Evolutionary conservation across 2,888 invertebrate species (phyloP), one percentile per base, ranked within the genome.

Genomic region (Scrobipalpa costella): DNA sequence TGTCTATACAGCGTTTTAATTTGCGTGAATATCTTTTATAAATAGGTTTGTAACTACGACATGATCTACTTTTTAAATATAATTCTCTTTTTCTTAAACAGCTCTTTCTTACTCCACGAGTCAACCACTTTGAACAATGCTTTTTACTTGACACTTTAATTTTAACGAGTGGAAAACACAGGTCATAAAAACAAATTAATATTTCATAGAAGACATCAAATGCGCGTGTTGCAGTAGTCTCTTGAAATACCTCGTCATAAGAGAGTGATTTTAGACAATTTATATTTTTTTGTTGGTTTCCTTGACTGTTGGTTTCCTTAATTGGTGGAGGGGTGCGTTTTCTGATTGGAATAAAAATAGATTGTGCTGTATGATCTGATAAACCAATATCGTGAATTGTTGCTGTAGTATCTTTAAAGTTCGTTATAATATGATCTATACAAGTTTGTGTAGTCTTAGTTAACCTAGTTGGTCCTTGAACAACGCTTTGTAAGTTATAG

Each of bases 341-440:
- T 15, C 15, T 15, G 2, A 47, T 15, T 5, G 15, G n/a, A 15
- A 47, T 47, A 1, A n/a, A 15, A 47, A 11, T 15, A 2, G 47
- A 15, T 47, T 47, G 47, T 6, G 15, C 47, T 6, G 47, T 47
- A 15, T 47, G 47, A 15, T 47, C 47, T 15, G 47, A 15, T 47
- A 47, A 47, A 47, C 47, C 47, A 15, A 47, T n/a, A 15, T 47
- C 47, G 15, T 47, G 47, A 47, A 47, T 47, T n/a, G n/a, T 47
- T 6, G 47, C 47, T 15, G 1, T 15, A 1, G 2, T 15, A 15
- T 47, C 15, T n/a, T 47, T 5, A n/a, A 47, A 7, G 15, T 47
- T 47, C 1, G 47, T 47, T n/a, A 15, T n/a, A 5, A 47, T 47
- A 15, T 47, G 47, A 15, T 47, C 47, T 47, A 47, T 47, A 47